Evolutionary conservation across 2,113 vertebrate genomes (phyloP).

Genomic region (Etia nguti): DNA sequence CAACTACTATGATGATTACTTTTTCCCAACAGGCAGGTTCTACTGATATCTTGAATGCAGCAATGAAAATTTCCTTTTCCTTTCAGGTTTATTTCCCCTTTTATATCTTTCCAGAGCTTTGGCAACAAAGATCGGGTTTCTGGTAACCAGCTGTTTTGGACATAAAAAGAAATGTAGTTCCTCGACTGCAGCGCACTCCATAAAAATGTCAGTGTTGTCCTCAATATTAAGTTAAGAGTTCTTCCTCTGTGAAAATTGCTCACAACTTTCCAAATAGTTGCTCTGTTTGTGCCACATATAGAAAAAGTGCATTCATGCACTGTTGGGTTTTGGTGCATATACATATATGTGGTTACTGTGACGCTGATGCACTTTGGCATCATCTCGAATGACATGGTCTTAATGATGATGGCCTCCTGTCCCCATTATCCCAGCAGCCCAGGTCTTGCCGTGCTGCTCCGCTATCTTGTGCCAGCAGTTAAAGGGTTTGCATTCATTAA

Average conservation of each 20-base stretch:
- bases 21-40: not conserved
- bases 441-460: not conserved
- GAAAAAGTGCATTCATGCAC: not conserved
- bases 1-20: not conserved
- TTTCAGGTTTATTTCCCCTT: not conserved
- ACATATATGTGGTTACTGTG: not conserved
- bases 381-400: constrained; percentile 6
- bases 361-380: constrained; percentile 25
- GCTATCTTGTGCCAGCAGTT: not conserved
- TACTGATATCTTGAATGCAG: not conserved
- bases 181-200: not conserved
- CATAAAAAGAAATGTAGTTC: not conserved
- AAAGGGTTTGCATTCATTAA: not conserved
- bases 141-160: not conserved
- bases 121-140: not conserved
- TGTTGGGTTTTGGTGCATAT: not conserved
- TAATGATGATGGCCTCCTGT: constrained; percentile 6
- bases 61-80: not conserved
- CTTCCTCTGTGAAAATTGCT: not conserved
- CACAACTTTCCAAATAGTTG: not conserved
- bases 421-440: constrained; percentile 6
- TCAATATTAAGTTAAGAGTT: not conserved
- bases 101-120: not conserved
- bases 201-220: not conserved
- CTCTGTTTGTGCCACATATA: not conserved